phyloP scores from a whole-genome alignment of 53 echinoderm and acorn worm genomes.

The Hippasteria phrygiana region DNA sequence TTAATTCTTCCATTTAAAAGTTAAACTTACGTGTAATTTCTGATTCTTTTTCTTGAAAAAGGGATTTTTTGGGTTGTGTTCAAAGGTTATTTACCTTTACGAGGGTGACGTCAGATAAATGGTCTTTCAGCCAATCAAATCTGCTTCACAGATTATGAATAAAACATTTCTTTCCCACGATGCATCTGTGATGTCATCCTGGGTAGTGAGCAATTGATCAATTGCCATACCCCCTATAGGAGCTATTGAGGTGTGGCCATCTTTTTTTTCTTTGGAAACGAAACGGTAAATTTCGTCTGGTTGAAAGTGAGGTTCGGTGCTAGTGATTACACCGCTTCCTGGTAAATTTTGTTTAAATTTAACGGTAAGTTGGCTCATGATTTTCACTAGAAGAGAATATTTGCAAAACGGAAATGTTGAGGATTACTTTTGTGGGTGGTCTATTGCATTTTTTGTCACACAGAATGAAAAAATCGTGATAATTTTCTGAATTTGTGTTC shows the following conservation, averaged over 20 bases:
- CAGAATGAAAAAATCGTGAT: background rate
- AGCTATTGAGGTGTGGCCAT: conserved; percentile 92
- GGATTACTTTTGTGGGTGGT: background rate
- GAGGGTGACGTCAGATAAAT: conserved; percentile 22
- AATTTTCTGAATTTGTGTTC: background rate
- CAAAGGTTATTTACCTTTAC: conserved; percentile 20
- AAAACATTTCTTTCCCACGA: conserved; percentile 30
- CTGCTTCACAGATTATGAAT: conserved; percentile 14
- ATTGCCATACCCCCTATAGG: conserved; percentile 77
- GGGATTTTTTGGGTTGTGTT: background rate
- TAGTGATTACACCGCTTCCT: conserved; percentile 61
- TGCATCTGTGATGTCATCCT: conserved; percentile 63
- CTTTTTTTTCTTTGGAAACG: conserved; percentile 50
- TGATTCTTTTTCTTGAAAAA: background rate
- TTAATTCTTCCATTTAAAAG: background rate
- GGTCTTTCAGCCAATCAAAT: conserved; percentile 12
- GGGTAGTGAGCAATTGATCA: conserved; percentile 75
- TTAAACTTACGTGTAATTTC: background rate
- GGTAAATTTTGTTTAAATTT: conserved; percentile 67
- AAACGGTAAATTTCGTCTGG: conserved; percentile 43
- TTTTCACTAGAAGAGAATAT: background rate
- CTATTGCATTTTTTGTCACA: background rate
- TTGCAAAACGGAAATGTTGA: background rate
- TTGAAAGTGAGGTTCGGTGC: background rate
- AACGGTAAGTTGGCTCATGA: conserved; percentile 52